These are phyloP conservation scores for Drosophila funebris DNA, from an alignment of 1,140 invertebrate species.

Conservation along the genomic window DNA sequence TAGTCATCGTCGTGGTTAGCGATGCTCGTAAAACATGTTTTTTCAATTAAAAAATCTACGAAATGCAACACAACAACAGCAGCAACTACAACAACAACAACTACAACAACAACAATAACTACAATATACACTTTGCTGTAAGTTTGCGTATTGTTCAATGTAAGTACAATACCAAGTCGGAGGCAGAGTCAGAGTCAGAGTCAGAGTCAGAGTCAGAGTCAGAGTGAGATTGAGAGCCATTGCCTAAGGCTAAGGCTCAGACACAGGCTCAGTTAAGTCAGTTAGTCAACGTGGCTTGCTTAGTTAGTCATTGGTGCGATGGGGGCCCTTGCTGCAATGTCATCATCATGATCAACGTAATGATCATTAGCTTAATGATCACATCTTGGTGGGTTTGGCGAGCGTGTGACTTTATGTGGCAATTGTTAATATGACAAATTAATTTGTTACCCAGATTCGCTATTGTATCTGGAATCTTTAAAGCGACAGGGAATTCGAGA, in stretches of 20 bases:
- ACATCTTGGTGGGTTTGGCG: slow-evolving; percentile 41
- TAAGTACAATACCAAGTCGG: slow-evolving; percentile 22
- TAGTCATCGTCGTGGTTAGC: slow-evolving; percentile 71
- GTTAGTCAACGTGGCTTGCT: slow-evolving; percentile 44
- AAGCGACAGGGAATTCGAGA: no score
- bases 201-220: slow-evolving; percentile 1
- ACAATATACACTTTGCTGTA: slow-evolving; percentile 13
- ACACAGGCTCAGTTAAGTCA: slow-evolving; percentile 53
- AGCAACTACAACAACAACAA: slow-evolving; percentile 17
- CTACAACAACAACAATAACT: slow-evolving; percentile 19
- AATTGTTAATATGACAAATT: slow-evolving; percentile 82
- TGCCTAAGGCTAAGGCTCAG: slow-evolving; percentile 37
- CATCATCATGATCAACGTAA: slow-evolving; percentile 20
- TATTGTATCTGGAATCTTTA: slow-evolving; percentile 34
- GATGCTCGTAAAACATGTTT: slow-evolving; percentile 81
- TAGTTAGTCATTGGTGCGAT: slow-evolving; percentile 47
- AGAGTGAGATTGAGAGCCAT: slow-evolving; percentile 17
- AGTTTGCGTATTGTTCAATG: slow-evolving; percentile 43
- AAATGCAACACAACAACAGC: slow-evolving; percentile 66
- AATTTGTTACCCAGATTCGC: slow-evolving; percentile 76
- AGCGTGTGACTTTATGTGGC: slow-evolving; percentile 78
- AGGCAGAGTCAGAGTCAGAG: neutral
- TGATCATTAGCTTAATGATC: slow-evolving; percentile 31
- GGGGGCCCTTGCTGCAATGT: slow-evolving; percentile 34
- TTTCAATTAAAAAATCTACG: slow-evolving; percentile 81